A percentile compares a stretch with the other conserved stretches of the same genome.
Conservation (phyloP, 2,888 invertebrate species). For the Tetragnatha montana region DNA sequence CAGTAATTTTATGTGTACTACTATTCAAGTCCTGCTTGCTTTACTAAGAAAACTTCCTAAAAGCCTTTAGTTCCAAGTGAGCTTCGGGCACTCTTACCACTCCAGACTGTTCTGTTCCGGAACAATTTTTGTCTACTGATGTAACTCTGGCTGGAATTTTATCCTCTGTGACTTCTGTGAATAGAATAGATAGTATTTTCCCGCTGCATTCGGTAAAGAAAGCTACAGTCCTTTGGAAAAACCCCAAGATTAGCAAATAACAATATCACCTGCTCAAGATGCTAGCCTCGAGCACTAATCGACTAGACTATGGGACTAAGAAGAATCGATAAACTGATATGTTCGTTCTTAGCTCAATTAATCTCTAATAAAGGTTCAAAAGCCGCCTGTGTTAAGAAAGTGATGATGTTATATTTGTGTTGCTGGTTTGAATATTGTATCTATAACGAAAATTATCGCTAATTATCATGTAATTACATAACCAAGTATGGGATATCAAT, state of each 20-base stretch:
- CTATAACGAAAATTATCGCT: too few species aligned
- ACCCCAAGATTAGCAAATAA: conserved; percentile 5
- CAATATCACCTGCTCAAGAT: conserved; percentile 18
- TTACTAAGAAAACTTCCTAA: too few species aligned
- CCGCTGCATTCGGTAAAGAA: conserved; percentile 9
- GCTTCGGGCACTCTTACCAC: background rate
- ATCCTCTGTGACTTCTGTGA: background rate
- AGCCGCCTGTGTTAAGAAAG: too few species aligned
- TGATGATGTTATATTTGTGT: too few species aligned
- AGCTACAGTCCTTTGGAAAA: conserved; percentile 15
- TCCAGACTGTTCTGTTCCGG: background rate
- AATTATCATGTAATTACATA: too few species aligned
- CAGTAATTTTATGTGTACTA: too few species aligned
- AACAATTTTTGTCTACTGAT: background rate
- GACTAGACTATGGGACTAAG: conserved; percentile 20
- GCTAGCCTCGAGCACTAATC: conserved; percentile 37
- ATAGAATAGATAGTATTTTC: background rate
- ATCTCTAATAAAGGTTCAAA: too few species aligned
- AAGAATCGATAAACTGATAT: conserved; percentile 40
- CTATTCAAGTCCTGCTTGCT: too few species aligned
- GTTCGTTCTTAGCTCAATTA: background rate
- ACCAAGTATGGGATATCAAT: too few species aligned
- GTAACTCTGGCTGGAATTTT: conserved; percentile 13
- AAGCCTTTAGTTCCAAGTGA: background rate
- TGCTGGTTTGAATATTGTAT: too few species aligned